These are phyloP conservation scores for Melipona bicolor DNA, from an alignment of 2,888 invertebrate species.

Conservation along the genomic window DNA sequence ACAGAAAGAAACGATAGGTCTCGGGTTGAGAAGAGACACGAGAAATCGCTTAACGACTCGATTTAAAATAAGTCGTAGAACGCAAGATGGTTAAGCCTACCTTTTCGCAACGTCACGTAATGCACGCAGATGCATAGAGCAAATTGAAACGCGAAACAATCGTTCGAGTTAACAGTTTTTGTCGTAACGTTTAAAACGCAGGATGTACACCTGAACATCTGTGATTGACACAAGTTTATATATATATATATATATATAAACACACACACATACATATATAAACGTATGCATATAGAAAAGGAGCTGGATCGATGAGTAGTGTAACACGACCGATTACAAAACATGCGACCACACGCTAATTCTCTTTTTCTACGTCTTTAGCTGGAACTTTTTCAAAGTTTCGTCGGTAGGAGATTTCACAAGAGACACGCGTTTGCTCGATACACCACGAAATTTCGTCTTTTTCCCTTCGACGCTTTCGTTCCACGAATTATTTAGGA, in stretches of 20 bases:
- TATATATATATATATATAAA: too few species aligned
- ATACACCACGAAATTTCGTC: conserved; percentile 27
- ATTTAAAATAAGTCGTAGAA: not conserved
- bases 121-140: not conserved
- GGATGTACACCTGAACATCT: not conserved
- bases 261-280: not conserved
- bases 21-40: too few species aligned
- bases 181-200: not conserved
- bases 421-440: conserved; percentile 8
- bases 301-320: conserved; percentile 27
- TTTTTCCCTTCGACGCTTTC: conserved; percentile 14
- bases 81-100: not conserved
- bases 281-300: too few species aligned
- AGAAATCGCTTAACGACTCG: too few species aligned
- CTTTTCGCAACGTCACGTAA: not conserved
- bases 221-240: not conserved
- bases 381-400: conserved; percentile 43
- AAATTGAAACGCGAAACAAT: not conserved
- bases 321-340: conserved; percentile 42
- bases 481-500: conserved; percentile 36
- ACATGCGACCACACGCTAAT: conserved; percentile 31
- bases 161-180: not conserved
- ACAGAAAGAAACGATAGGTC: too few species aligned
- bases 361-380: conserved; percentile 25
- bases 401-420: conserved; percentile 27